These are phyloP conservation scores for Parnassius apollo DNA, from an alignment of 2,888 invertebrate species.

Conservation along the genomic window DNA sequence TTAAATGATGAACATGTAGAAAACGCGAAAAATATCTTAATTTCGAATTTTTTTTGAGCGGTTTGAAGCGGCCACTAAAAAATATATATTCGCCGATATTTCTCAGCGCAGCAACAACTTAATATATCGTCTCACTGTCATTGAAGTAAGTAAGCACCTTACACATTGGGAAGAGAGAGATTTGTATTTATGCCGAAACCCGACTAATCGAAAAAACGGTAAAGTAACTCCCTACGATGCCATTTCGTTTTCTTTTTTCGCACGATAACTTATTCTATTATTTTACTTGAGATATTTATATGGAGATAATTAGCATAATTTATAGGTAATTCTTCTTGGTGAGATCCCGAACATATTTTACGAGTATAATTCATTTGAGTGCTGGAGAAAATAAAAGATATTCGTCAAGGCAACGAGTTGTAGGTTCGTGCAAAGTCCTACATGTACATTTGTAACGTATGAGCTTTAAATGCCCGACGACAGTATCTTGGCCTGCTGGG, in stretches of 20 bases:
- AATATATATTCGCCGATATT: slow-evolving; percentile 54
- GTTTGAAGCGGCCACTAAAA: slow-evolving; percentile 50
- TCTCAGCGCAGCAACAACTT: slow-evolving; percentile 30
- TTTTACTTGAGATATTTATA: slow-evolving; percentile 27
- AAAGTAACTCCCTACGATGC: slow-evolving; percentile 4
- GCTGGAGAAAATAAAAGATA: slow-evolving; percentile 59
- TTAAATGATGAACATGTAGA: too few species aligned
- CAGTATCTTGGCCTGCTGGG: slow-evolving; percentile 66
- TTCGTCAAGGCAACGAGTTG: slow-evolving; percentile 50
- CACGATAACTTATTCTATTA: slow-evolving; percentile 12
- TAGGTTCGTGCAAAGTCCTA: slow-evolving; percentile 54
- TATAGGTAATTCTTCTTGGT: slow-evolving; percentile 56
- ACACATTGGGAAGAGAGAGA: slow-evolving; percentile 11
- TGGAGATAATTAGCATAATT: slow-evolving; percentile 53
- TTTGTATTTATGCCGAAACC: slow-evolving; percentile 23
- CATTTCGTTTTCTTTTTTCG: slow-evolving; percentile 16
- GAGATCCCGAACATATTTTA: slow-evolving; percentile 65
- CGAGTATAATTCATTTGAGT: slow-evolving; percentile 68
- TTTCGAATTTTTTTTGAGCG: slow-evolving; percentile 35
- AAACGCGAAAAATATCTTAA: too few species aligned
- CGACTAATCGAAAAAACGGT: slow-evolving; percentile 8
- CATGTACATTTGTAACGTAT: slow-evolving; percentile 72
- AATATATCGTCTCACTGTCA: slow-evolving; percentile 22
- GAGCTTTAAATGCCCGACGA: slow-evolving; percentile 75
- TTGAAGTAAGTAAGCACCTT: slow-evolving; percentile 21